Evolutionary conservation across 2,888 invertebrate genomes (phyloP), one percentile per base, ranked within the genome.

Genomic region (Xestobium rufovillosum): DNA sequence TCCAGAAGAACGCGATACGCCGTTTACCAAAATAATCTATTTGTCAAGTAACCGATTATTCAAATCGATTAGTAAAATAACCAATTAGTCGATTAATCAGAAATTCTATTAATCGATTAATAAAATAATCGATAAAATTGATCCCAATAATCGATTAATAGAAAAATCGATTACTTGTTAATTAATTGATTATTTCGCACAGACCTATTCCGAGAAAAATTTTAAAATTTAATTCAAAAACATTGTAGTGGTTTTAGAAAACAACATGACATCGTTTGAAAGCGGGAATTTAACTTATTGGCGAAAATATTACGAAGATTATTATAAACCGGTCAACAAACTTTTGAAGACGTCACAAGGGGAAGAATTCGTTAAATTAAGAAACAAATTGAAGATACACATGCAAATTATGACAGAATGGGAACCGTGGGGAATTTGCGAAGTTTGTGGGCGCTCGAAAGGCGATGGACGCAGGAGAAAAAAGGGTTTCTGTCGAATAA

Each of bases 361-460:
- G 31, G 63, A 64, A 47, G 69, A 70, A 30, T 65, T 68, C 41
- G 47, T 52, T 3, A 52, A 57, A 26, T 52, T 73, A n/a, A 59
- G 69, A 43, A 57, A 67, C 9, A 45, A 48, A 23, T 51, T 62
- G 33, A 65, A 66, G 36, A 46, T 71, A 25, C 56, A 52, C 33
- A 57, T 74, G 35, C 69, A 70, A 53, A 43, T 74, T 17, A 49
- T 65, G 13, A 70, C 70, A 2, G 64, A 69, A 48, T 75, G 73
- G 75, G 66, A 64, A 35, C 50, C 62, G 2, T 75, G 74, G 73
- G 57, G 72, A 3, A 52, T 60, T n/a, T 77, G 77, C 49, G 66
- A 70, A 47, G 57, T 65, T 12, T 70, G 72, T 44, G 60, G 63
- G 6, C 49, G 60, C 30, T 57, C 63, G 4, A 57, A 57, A 42